Base-by-base conservation (phyloP, 2,888 invertebrate species). In the Cartodere bifasciata region DNA sequence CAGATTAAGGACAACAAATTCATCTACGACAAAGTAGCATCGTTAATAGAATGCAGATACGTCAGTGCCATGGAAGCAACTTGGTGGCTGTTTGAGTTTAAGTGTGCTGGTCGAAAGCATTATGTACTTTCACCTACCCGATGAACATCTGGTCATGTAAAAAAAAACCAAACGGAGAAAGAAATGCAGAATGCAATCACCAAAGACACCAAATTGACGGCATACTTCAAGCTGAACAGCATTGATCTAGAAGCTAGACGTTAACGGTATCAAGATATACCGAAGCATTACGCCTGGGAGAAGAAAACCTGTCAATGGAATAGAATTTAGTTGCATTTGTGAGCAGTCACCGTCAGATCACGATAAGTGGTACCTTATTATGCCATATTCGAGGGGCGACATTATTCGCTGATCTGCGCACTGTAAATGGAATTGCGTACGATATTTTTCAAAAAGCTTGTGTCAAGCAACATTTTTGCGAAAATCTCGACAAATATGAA, bases 1-100 rank as follows among this genome's bases (percentile, higher is more conserved):
- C 25, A 29, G 27, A 21, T 23, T 11, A 12, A 23, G 13, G n/a
- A 23, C 17, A 10, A 22, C 9, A 9, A 21, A 11, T 15, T 21
- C 5, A 24, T 23, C 13, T n/a, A 25, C 2, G 13, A 56, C 37
- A 53, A 59, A 44, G 39, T 55, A 4, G 32, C 34, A 12, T 38
- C 36, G 9, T 52, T 41, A 36, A 10, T 52, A 2, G 47, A 56
- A 37, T 39, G 48, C 1, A 40, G 53, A 23, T 57, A 54, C 41
- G 46, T 57, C 4, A 46, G 47, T 28, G 42, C 46, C n/a, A 48
- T 43, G 30, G 55, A 59, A 42, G 55, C 53, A 4, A 36, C 40
- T n/a, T 59, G 55, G 54, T 31, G 51, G 15, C 40, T 56, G 13
- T 45, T 49, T 29, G 41, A 43, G 41, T 52, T 34, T 13, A 14